Evolutionary conservation across 1,140 invertebrate species (phyloP), one percentile per base, ranked within the genome.

Genomic region (Cataglyphis hispanica): DNA sequence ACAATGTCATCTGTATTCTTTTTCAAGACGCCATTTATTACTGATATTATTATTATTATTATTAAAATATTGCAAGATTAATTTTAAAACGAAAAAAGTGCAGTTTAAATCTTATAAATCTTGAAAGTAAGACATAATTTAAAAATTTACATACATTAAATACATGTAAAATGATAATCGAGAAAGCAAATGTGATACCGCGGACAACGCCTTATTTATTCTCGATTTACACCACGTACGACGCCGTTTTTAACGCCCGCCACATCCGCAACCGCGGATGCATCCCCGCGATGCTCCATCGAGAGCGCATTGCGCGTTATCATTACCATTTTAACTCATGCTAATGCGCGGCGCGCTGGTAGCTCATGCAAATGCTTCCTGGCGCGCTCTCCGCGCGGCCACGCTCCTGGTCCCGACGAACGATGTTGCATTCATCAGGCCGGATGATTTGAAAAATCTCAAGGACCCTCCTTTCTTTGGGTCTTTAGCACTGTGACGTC

Each of bases 401-500:
- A 76, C 83, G 89, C 84, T 90, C 88, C 87, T 89, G 80, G 88
- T 81, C 88, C 86, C 75, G 67, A 87, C 63, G 85, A 90, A 90
- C 88, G 89, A 90, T 89, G 89, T 89, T 90, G 89, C 88, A 90
- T 90, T 90, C 89, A 90, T 90, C 89, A 90, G 85, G 85, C 75
- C 89, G 83, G 85, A 90, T 90, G 89, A 90, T 90, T 90, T 90
- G 89, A 90, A 90, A 90, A 90, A 90, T 90, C 80, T 90, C 89
- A 90, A 90, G 89, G 89, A 90, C 89, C 89, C 80, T 90, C 89
- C 89, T 89, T 90, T 90, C 89, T 90, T 90, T 90, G 85, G 88
- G 88, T 90, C 89, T 90, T 90, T 90, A 90, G 89, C 89, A 89
- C 88, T 90, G 88, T 90, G 89, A 90, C 89, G 89, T 90, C 89